phyloP scores from a whole-genome alignment of 1,140 invertebrate genomes.

The Psix sp. region DNA sequence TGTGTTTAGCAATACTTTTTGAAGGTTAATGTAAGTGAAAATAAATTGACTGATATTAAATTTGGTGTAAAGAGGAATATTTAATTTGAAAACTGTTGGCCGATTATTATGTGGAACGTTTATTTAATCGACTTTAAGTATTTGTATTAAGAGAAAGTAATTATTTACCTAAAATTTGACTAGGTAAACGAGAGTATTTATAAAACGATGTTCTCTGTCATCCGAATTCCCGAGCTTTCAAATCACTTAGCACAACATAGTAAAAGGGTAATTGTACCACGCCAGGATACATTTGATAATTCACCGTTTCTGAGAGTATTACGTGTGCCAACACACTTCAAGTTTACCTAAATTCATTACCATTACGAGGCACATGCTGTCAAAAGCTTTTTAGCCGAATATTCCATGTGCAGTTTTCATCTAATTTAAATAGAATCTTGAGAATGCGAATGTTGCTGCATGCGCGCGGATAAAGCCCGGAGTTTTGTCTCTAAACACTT shows the following conservation, averaged over 20 bases:
- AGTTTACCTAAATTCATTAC: slow-evolving; percentile 40
- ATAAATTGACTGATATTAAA: too few relatives aligned
- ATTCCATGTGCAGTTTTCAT: slow-evolving; percentile 43
- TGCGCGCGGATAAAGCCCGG: slow-evolving; percentile 32
- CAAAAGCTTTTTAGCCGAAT: slow-evolving; percentile 54
- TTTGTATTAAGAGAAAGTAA: too few relatives aligned
- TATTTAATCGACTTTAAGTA: too few relatives aligned
- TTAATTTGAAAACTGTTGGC: too few relatives aligned
- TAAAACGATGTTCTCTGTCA: too few relatives aligned
- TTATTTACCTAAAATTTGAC: too few relatives aligned
- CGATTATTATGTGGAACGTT: too few relatives aligned
- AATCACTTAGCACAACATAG: slow-evolving; percentile 10
- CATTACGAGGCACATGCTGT: slow-evolving; percentile 19
- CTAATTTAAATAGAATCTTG: slow-evolving; percentile 45
- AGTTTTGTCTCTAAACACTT: slow-evolving; percentile 53
- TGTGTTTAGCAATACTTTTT: too few relatives aligned
- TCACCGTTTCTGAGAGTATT: slow-evolving; percentile 23
- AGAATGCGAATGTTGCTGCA: slow-evolving; percentile 47
- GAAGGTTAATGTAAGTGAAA: too few relatives aligned
- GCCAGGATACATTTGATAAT: slow-evolving; percentile 36
- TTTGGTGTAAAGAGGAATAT: too few relatives aligned
- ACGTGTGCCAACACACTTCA: slow-evolving; percentile 23
- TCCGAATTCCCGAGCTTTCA: not conserved
- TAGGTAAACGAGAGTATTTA: too few relatives aligned
- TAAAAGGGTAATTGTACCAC: slow-evolving; percentile 35